Base-by-base conservation (phyloP, 2,797 vertebrate species). In the Chanos chanos region DNA sequence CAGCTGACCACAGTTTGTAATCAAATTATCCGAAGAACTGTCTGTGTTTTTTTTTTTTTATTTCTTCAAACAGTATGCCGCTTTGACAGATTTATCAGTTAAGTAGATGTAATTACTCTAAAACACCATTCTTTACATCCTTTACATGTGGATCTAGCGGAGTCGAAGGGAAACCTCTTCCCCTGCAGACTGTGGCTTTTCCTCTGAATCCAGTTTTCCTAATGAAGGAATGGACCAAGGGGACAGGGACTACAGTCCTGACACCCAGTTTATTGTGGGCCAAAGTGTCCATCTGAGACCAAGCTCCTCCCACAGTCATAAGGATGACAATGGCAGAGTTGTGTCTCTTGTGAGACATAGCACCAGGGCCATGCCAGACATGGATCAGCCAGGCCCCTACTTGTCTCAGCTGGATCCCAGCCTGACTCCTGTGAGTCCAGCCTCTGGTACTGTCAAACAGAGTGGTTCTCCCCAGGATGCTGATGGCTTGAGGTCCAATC, bases 191-290 rank as follows among this genome's bases (percentile, higher is more conserved):
- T 27, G 51, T 52, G 55, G 49, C 1, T 47, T 62, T 0, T 87
- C 81, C 4, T 85, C 86, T 1, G 85, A 86, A 64, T 83, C 85
- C 33, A 82, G 86, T 57, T 77, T 69, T 69, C 64, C 80, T 45
- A 85, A 86, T 19, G 77, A 80, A 65, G 74, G 74, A 9, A 74
- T 80, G 0, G 83, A 81, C 4, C 70, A 77, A 0, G 74, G 16
- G 5, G 52, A 34, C 33, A n/a, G 30, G 18, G 25, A 67, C 5
- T 12, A 58, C 8, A 70, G 60, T 13, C 59, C 50, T n/a, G 55
- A 40, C 19, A 43, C 48, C 34, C 36, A 33, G 19, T 37, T 58
- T 21, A 59, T 7, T 44, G 65, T 61, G 7, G 28, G 34, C 15
- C 51, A 25, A 3, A 3, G 13, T 40, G 40, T 15, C 15, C 54